Evolutionary conservation across 2,888 invertebrate species (phyloP).

Genomic region (Campopleginae sp.): DNA sequence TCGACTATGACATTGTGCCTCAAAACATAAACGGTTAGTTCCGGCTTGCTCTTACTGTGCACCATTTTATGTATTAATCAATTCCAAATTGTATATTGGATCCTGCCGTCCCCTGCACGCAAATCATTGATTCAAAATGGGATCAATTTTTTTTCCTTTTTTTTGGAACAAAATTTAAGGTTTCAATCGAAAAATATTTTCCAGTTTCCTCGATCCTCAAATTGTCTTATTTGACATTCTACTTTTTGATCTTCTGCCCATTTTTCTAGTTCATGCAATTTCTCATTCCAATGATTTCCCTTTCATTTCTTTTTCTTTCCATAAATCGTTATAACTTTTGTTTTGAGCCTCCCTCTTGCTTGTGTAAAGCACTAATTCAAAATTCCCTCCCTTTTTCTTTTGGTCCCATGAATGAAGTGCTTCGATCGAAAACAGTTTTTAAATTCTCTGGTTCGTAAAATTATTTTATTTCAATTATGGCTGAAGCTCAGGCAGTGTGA

Average conservation of each 20-base stretch:
- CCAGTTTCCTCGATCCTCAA: background rate
- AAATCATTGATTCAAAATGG: background rate
- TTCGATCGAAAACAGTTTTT: background rate
- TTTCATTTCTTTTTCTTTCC: too few relatives aligned
- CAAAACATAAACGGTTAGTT: conserved; percentile 80
- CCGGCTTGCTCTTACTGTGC: background rate
- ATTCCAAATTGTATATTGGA: background rate
- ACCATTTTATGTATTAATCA: background rate
- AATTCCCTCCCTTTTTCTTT: background rate
- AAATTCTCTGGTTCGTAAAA: background rate
- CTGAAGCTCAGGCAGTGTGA: background rate
- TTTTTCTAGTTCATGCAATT: too few relatives aligned
- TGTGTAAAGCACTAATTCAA: background rate
- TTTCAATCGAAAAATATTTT: background rate
- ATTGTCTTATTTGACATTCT: background rate
- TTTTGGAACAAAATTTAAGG: background rate
- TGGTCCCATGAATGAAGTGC: too few relatives aligned
- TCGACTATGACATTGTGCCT: conserved; percentile 80
- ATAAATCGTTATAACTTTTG: too few relatives aligned
- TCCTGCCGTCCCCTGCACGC: background rate
- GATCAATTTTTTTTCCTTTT: background rate
- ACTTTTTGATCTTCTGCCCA: too few relatives aligned
- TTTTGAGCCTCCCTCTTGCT: too few relatives aligned
- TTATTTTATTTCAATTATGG: background rate
- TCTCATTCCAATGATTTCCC: too few relatives aligned